phyloP scores from a whole-genome alignment of 1,140 invertebrate genomes.

The Leptonema lineaticorne region DNA sequence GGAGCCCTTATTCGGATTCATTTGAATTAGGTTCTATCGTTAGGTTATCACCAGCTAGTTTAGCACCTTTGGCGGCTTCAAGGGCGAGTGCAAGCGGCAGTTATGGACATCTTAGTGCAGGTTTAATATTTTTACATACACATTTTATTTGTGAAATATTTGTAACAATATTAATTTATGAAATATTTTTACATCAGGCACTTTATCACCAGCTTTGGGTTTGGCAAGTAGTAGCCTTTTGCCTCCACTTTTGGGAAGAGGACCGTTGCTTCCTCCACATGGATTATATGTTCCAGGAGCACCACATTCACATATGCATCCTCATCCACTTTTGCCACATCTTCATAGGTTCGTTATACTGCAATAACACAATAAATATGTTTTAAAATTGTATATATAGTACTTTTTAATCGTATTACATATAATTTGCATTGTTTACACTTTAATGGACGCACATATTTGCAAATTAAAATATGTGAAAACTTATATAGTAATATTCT shows the following conservation, averaged over 20 bases:
- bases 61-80: conserved; percentile 88
- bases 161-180: conserved; percentile 40
- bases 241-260: conserved; percentile 52
- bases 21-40: conserved; percentile 95
- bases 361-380: too few relatives aligned
- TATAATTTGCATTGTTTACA: too few relatives aligned
- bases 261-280: conserved; percentile 39
- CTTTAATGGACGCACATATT: too few relatives aligned
- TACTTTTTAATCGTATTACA: too few relatives aligned
- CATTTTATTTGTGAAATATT: background rate
- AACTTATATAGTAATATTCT: too few relatives aligned
- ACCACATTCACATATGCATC: conserved; percentile 46
- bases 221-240: conserved; percentile 56
- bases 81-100: conserved; percentile 86
- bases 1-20: conserved; percentile 92
- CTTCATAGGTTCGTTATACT: conserved; percentile 34
- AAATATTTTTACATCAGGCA: conserved; percentile 46
- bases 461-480: too few relatives aligned
- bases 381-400: too few relatives aligned
- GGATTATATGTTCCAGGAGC: conserved; percentile 28
- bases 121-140: conserved; percentile 48
- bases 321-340: conserved; percentile 44
- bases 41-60: conserved; percentile 89
- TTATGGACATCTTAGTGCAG: conserved; percentile 91
- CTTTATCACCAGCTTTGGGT: conserved; percentile 55